Evolutionary conservation across 2,113 vertebrate genomes (phyloP).

Genomic region (Erythrolamprus reginae): DNA sequence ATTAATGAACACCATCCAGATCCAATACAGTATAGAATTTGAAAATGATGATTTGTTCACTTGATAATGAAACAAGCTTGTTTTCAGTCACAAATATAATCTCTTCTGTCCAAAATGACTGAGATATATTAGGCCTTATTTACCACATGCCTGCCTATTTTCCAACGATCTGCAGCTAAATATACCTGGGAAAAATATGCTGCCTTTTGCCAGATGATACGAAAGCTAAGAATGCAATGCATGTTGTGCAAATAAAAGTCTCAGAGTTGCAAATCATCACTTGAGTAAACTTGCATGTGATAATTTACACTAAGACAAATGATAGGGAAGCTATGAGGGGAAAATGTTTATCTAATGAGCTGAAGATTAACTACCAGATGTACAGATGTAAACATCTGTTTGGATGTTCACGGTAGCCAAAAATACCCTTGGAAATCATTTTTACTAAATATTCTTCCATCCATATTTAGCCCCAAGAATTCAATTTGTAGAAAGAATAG

Average conservation of each 20-base stretch:
- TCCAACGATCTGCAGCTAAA: not conserved
- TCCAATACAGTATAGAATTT: not conserved
- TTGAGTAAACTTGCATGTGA: not conserved
- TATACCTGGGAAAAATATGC: not conserved
- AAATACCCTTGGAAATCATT: not conserved
- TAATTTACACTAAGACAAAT: not conserved
- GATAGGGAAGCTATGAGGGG: not conserved
- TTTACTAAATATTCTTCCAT: not conserved
- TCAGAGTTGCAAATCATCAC: not conserved
- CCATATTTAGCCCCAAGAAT: not conserved
- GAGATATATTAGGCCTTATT: not conserved
- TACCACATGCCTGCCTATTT: not conserved
- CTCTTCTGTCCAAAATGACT: not conserved
- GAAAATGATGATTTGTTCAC: not conserved
- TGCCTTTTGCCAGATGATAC: not conserved
- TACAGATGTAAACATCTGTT: not conserved
- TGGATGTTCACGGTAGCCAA: not conserved
- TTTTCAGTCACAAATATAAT: not conserved
- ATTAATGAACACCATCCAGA: not conserved
- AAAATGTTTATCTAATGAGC: not conserved
- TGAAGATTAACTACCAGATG: not conserved
- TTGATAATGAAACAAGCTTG: not conserved
- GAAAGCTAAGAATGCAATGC: not conserved
- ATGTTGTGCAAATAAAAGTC: not conserved
- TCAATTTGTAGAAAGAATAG: not conserved